phyloP scores from a whole-genome alignment of 1,140 invertebrate species.

The Trichoplusia ni region DNA sequence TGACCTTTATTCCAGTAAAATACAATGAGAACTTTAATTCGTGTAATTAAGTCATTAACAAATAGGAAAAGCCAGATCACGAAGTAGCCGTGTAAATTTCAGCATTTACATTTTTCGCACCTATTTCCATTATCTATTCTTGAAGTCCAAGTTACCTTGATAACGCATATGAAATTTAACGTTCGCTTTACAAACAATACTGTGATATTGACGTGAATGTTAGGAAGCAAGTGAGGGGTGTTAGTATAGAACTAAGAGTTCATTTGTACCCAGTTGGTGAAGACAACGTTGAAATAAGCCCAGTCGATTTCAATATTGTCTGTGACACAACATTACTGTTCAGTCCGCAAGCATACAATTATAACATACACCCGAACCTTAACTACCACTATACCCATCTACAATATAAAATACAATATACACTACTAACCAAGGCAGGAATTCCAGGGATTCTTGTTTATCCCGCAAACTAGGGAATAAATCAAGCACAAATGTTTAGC shows the following conservation, averaged over 20 bases:
- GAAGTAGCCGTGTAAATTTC: conserved; percentile 48
- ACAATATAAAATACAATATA: conserved; percentile 65
- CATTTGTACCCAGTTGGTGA: conserved; percentile 2
- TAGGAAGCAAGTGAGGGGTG: conserved; percentile 61
- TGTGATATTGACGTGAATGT: conserved; percentile 63
- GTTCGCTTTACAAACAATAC: conserved; percentile 34
- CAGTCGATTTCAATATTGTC: conserved; percentile 31
- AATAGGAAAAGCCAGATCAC: conserved; percentile 32
- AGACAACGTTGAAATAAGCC: conserved; percentile 35
- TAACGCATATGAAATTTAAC: conserved; percentile 43
- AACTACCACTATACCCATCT: conserved; percentile 44
- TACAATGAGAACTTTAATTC: not conserved
- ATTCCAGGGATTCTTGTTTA: conserved; percentile 87
- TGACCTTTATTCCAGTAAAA: not conserved
- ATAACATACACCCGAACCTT: conserved; percentile 40
- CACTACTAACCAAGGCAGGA: conserved; percentile 87
- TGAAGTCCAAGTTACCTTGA: conserved; percentile 76
- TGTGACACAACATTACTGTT: not conserved
- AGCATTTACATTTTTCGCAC: conserved; percentile 76
- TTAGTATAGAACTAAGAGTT: conserved; percentile 23
- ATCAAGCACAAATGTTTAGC: conserved; percentile 68
- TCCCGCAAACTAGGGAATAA: conserved; percentile 86
- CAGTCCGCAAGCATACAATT: conserved; percentile 32
- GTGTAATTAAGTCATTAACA: not conserved
- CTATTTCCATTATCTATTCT: conserved; percentile 79